These are phyloP conservation scores for Anguilla anguilla DNA, from an alignment of 2,797 vertebrate species.

Conservation along the genomic window DNA sequence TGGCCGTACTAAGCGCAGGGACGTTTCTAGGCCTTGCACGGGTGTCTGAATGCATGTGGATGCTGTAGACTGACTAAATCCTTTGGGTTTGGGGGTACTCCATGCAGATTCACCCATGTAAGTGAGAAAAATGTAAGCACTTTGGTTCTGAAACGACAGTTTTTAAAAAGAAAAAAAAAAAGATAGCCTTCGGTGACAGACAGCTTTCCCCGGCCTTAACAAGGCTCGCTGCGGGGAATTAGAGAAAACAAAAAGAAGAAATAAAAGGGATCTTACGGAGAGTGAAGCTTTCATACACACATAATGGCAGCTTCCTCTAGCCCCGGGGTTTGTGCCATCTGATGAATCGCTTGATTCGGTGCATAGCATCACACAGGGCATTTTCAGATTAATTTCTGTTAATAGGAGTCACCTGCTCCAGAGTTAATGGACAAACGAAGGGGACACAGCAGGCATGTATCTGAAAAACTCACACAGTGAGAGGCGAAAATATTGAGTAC, in stretches of 20 bases:
- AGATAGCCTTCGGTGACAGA: constrained; percentile 61
- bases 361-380: constrained; percentile 71
- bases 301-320: constrained; percentile 74
- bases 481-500: constrained; percentile 27
- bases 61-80: not conserved
- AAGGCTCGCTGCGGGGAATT: constrained; percentile 73
- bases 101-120: not conserved
- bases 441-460: constrained; percentile 58
- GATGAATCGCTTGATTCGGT: constrained; percentile 78
- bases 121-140: not conserved
- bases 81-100: not conserved
- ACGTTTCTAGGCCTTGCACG: not conserved
- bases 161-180: constrained; percentile 48
- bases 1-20: not conserved
- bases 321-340: constrained; percentile 73
- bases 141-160: not conserved
- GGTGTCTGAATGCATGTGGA: not conserved
- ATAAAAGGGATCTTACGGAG: constrained; percentile 78
- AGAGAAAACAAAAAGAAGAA: constrained; percentile 80
- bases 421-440: constrained; percentile 72
- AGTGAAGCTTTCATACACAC: constrained; percentile 81
- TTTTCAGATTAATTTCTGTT: constrained; percentile 78
- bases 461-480: constrained; percentile 58
- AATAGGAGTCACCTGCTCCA: constrained; percentile 77
- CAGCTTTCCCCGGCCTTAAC: constrained; percentile 66